Evolutionary conservation across 1,140 invertebrate genomes (phyloP).

Genomic region (Ditylenchus dipsaci): DNA sequence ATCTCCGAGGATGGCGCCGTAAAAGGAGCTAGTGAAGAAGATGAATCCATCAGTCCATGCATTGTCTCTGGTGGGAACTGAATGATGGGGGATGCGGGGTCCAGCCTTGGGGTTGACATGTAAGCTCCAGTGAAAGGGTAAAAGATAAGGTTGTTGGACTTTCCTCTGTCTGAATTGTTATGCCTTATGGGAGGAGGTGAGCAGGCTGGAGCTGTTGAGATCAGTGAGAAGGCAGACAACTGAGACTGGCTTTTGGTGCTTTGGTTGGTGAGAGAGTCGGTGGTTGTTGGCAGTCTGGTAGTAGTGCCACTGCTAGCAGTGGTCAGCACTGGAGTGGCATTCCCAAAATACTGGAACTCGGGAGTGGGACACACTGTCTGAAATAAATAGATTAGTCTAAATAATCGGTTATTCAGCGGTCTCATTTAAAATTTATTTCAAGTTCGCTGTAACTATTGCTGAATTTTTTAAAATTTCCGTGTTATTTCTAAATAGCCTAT

Average conservation of each 20-base stretch:
- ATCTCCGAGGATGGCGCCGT: too few species aligned
- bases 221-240: conserved; percentile 1
- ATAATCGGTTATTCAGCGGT: too few species aligned
- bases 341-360: conserved; percentile 1
- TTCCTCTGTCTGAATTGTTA: neutral
- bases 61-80: neutral
- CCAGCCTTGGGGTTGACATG: neutral
- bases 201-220: neutral
- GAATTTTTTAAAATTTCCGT: too few species aligned
- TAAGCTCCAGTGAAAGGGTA: neutral
- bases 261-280: neutral
- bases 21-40: too few species aligned
- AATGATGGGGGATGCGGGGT: neutral
- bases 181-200: neutral
- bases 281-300: neutral
- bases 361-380: conserved; percentile 1
- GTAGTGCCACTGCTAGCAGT: neutral
- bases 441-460: too few species aligned
- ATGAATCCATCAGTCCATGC: neutral
- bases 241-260: neutral
- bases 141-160: neutral
- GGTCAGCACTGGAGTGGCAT: neutral
- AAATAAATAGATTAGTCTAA: too few species aligned
- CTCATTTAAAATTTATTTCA: too few species aligned
- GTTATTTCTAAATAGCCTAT: too few species aligned